A percentile compares a stretch with the other conserved stretches of the same genome.
phyloP scores from a whole-genome alignment of 2,797 vertebrate genomes.

The Margarornis squamiger region DNA sequence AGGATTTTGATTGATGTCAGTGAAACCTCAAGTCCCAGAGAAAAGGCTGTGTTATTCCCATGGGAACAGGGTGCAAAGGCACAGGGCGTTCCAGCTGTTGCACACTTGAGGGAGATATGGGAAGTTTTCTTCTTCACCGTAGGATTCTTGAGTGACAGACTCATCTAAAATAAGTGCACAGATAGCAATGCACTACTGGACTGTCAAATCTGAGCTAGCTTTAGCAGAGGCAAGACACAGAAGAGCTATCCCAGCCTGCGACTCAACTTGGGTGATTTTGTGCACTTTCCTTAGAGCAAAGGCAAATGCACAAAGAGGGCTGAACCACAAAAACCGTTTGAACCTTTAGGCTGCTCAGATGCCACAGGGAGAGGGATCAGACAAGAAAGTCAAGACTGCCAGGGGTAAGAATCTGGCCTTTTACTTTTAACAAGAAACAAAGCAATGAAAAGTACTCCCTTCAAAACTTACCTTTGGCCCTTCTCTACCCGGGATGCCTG shows the following conservation, averaged over 20 bases:
- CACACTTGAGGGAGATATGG: accelerated
- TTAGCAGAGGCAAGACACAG: not conserved
- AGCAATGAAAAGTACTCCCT: not conserved
- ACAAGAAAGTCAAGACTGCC: not conserved
- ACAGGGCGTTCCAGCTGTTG: not conserved
- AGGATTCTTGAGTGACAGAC: not conserved
- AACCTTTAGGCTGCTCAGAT: not conserved
- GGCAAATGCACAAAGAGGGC: not conserved
- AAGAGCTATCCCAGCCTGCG: not conserved
- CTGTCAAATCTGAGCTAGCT: not conserved
- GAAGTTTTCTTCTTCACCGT: accelerated
- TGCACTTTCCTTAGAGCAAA: not conserved
- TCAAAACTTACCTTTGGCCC: conserved; percentile 88
- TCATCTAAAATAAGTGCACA: not conserved
- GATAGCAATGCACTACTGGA: not conserved
- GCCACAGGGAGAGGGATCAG: not conserved
- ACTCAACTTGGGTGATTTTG: not conserved
- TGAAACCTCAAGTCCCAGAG: not conserved
- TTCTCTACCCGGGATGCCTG: conserved; percentile 93
- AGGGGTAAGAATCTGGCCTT: not conserved
- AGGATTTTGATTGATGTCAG: not conserved
- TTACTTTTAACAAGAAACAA: not conserved
- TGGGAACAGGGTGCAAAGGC: not conserved
- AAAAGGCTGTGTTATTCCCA: not conserved
- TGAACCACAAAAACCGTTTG: not conserved